Base-by-base conservation (phyloP, 53 echinoderm and acorn worm species). In the Holothuria scabra region DNA sequence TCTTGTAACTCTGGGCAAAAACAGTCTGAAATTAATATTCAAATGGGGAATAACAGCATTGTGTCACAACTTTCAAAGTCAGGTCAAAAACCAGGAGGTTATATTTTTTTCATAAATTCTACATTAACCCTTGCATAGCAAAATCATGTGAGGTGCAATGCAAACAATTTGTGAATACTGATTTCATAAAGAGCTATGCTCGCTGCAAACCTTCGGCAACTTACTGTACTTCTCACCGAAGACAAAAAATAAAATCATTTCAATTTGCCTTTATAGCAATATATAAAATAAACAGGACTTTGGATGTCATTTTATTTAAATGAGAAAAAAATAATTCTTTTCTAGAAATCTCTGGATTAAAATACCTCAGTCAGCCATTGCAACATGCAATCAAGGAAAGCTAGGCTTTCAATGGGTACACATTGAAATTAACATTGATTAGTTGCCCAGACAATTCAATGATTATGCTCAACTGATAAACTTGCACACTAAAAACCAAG, bases 111-210 rank as follows among this genome's bases (percentile, higher is more conserved):
- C 2, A 52, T 4, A 52, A 52, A 52, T 52, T 52, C 52, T 52
- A 71, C 21, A 23, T 7, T 74, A 41, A 74, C 74, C 78, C 78
- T 78, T 78, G 78, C 78, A 78, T 78, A 78, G 58, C 78, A 78
- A 56, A 23, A 28, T 20, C 25, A 55, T 56, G 56, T 12, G 28
- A 30, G 78, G 32, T 30, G 57, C 78, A 58, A 78, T 78, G 78
- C 58, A 78, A 41, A 78, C 78, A 78, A 72, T 78, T 58, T 57
- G 52, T 78, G 78, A 78, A 78, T 78, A 78, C 78, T 78, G 78
- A 78, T 78, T 58, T 12, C 13, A 31, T 28, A 57, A 4, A 30
- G 14, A 52, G 18, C 52, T 18, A 52, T 16, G 52, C 52, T 52
- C 18, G 52, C 52, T 52, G 52, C 52, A 52, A 52, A 16, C 52